Evolutionary conservation across 2,888 invertebrate species (phyloP).

Genomic region (Periphyllus acericola): DNA sequence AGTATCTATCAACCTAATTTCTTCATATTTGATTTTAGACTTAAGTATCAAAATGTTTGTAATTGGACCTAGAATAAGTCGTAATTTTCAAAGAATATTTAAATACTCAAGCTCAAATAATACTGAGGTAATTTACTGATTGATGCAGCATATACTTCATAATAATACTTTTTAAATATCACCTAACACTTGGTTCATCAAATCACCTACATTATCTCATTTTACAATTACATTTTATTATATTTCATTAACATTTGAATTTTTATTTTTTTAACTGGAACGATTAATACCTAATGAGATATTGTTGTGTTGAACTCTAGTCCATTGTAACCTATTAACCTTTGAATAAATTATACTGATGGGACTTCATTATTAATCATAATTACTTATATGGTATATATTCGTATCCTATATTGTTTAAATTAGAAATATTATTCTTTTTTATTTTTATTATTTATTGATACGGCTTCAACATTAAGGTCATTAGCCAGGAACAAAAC

Average conservation of each 20-base stretch:
- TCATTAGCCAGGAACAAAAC: too few species aligned
- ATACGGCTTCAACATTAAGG: too few species aligned
- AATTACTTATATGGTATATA: neutral
- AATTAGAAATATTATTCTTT: too few species aligned
- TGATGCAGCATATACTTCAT: neutral
- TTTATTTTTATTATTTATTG: neutral
- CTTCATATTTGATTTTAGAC: constrained; percentile 20
- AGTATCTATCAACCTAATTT: neutral
- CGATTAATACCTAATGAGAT: neutral
- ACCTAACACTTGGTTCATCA: neutral
- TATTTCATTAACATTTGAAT: too few species aligned
- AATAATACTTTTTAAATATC: neutral
- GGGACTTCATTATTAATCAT: neutral
- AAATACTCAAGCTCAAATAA: constrained; percentile 10
- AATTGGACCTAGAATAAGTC: constrained; percentile 5
- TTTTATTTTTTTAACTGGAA: neutral
- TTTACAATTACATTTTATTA: too few species aligned
- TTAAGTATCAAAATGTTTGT: constrained; percentile 6
- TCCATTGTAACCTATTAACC: constrained; percentile 32
- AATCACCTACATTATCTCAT: neutral
- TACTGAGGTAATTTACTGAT: constrained; percentile 14
- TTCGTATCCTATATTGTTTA: neutral
- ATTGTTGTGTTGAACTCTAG: neutral
- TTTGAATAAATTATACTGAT: constrained; percentile 30
- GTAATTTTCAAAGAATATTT: constrained; percentile 6